Evolutionary conservation across 2,888 invertebrate species (phyloP).

Genomic region (Rotaria sp.): DNA sequence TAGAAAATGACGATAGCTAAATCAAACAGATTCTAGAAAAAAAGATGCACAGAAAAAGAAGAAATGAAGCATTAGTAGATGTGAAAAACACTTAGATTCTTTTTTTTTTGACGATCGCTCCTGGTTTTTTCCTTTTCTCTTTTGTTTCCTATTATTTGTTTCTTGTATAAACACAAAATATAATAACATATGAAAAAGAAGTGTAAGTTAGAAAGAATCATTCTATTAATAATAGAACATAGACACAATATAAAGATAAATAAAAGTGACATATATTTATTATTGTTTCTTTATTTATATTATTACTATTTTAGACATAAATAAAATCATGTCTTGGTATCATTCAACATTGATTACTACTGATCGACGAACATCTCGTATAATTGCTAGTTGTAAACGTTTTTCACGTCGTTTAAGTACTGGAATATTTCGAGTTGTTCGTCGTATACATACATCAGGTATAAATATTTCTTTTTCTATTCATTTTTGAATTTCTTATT

Average conservation of each 20-base stretch:
- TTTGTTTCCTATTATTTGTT: not conserved
- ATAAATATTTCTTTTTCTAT: not conserved
- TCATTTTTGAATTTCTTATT: no score
- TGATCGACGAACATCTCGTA: not conserved
- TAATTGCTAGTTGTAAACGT: conserved; percentile 2
- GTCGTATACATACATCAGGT: not conserved
- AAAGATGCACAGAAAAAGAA: not conserved
- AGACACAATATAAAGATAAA: not conserved
- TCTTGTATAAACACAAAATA: not conserved
- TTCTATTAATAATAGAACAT: not conserved
- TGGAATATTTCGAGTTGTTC: conserved; percentile 15
- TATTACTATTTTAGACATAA: not conserved
- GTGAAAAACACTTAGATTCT: not conserved
- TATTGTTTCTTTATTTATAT: no score
- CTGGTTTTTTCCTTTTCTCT: not conserved
- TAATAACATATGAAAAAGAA: not conserved
- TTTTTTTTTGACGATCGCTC: not conserved
- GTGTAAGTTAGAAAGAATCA: not conserved
- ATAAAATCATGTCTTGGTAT: not conserved
- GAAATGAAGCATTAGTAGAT: no score
- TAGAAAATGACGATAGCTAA: not conserved
- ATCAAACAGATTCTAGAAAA: not conserved
- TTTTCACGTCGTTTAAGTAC: conserved; percentile 22
- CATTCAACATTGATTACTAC: not conserved
- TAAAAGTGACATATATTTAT: not conserved